phyloP scores from a whole-genome alignment of 2,888 invertebrate species.

The Liposcelis brunnea region DNA sequence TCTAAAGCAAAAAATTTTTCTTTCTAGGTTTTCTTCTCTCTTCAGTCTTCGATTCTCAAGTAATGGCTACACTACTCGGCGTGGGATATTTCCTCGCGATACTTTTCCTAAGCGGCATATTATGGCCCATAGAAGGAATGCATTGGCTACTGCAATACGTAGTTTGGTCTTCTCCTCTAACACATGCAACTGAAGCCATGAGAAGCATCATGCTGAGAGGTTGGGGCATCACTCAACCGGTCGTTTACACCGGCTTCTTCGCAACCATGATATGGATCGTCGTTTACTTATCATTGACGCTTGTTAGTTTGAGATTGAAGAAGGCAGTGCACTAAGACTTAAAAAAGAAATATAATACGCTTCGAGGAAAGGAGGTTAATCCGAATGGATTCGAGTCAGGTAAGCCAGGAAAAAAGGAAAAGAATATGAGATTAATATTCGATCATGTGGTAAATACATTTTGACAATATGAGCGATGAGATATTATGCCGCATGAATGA shows the following conservation, averaged over 20 bases:
- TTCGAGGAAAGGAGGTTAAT: no score
- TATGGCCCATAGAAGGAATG: constrained; percentile 56
- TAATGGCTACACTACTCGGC: constrained; percentile 16
- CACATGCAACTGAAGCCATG: constrained; percentile 58
- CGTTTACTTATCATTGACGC: constrained; percentile 35
- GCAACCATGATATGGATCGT: constrained; percentile 47
- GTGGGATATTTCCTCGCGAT: constrained; percentile 17
- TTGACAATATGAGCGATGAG: no score
- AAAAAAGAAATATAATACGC: no score
- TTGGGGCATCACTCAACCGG: constrained; percentile 42
- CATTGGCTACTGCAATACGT: constrained; percentile 35
- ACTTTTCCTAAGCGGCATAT: constrained; percentile 23
- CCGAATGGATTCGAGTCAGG: no score
- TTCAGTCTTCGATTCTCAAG: constrained; percentile 16
- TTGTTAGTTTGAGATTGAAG: constrained; percentile 29
- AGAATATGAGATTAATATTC: no score
- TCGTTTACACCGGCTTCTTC: constrained; percentile 58
- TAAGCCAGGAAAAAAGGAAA: no score
- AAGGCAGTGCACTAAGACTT: neutral
- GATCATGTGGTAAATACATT: no score
- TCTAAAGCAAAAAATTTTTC: neutral
- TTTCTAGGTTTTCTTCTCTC: constrained; percentile 17
- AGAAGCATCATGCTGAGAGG: constrained; percentile 63
- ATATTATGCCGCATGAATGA: no score
- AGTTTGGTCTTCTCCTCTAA: constrained; percentile 56